Percentiles rank a stretch among this genome's conserved stretches.
phyloP scores from a whole-genome alignment of 2,888 invertebrate genomes.

The Eudasyphora cyanicolor region DNA sequence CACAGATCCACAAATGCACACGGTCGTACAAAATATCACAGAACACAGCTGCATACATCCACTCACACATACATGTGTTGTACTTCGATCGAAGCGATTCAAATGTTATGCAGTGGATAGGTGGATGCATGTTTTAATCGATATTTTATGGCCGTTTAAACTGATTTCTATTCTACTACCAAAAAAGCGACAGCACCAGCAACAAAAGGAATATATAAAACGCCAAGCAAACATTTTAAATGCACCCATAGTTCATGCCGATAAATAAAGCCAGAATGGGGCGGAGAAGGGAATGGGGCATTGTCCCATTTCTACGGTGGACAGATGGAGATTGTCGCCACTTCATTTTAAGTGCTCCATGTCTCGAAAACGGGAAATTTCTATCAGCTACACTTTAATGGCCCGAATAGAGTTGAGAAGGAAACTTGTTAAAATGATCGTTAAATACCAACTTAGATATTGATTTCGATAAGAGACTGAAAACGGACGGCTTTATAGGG shows the following conservation, averaged over 20 bases:
- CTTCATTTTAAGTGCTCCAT: conserved; percentile 50
- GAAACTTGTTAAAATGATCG: conserved; percentile 59
- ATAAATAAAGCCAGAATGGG: conserved; percentile 7
- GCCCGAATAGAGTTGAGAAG: conserved; percentile 31
- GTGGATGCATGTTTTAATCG: conserved; percentile 73
- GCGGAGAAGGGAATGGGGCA: conserved; percentile 8
- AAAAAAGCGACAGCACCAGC: conserved; percentile 28
- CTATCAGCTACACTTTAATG: conserved; percentile 49
- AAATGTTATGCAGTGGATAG: conserved; percentile 73
- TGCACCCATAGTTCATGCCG: conserved; percentile 34
- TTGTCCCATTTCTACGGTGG: not conserved
- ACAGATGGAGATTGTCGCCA: conserved; percentile 47
- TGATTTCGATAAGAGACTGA: conserved; percentile 44
- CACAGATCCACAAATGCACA: not conserved
- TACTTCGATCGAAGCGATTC: conserved; percentile 47
- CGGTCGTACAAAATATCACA: not conserved
- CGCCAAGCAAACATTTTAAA: conserved; percentile 29
- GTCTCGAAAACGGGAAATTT: conserved; percentile 48
- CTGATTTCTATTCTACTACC: conserved; percentile 73
- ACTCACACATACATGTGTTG: not conserved
- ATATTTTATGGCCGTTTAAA: conserved; percentile 77
- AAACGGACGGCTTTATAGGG: conserved; percentile 31
- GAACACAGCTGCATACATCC: not conserved
- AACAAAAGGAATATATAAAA: too few relatives aligned
- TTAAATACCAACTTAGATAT: conserved; percentile 59